Evolutionary conservation across 2,888 invertebrate species (phyloP), one percentile per base, ranked within the genome.

Genomic region (Eurois occulta): DNA sequence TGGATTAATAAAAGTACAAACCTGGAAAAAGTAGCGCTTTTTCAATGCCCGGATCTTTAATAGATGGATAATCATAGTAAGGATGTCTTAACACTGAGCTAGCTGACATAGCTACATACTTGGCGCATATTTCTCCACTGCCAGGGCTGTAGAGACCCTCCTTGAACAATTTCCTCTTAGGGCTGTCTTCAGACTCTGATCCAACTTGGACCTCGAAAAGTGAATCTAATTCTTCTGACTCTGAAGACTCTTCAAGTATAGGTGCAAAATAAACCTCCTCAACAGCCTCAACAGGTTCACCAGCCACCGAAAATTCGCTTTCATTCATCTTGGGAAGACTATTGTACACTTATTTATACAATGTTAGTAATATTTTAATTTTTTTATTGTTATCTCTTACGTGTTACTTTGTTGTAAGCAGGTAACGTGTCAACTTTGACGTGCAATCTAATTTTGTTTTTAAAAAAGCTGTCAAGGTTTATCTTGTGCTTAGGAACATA

Each of bases 11-110:
- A 28, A 10, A 32, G 32, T 32, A 43, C 43, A 18, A 32, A 75
- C 79, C 72, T 70, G 83, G 69, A 41, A n/a, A 46, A 6, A 92
- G 60, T 18, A 96, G 85, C 2, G 95, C 95, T 8, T 87, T 80
- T n/a, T 86, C 75, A 43, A 96, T 94, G 0, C 95, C 95, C 43
- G 96, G 96, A 78, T 96, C 95, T 24, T 41, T 4, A 8, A 96
- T 91, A 16, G 91, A 84, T 1, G 96, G 96, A 73, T 95, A 96
- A 58, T 91, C 90, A 74, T 90, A 95, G 78, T 95, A 95, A 0
- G 90, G 90, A 75, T 96, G 95, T n/a, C 85, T 88, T 0, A 94
- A 78, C 4, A 96, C 84, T 1, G 90, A 89, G 68, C 94, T 94
- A 35, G 89, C 89, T 6, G 94, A 95, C 77, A 92, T 74, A 0